A percentile compares a stretch with the other conserved stretches of the same genome.
Evolutionary conservation across 2,113 vertebrate genomes (phyloP).

Genomic region (Ceyx margarethae): DNA sequence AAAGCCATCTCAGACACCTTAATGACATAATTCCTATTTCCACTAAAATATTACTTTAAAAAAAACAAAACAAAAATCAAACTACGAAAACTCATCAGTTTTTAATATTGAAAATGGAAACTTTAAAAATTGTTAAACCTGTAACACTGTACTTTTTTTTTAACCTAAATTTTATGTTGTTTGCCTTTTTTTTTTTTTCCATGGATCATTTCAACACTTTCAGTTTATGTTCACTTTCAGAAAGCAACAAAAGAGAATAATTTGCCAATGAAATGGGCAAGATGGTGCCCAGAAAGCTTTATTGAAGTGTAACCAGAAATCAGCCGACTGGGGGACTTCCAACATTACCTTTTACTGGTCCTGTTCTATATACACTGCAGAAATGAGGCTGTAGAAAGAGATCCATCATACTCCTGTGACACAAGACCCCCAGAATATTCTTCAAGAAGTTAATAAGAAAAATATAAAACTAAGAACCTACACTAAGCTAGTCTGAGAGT

Average conservation of each 20-base stretch:
- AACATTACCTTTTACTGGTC: background rate
- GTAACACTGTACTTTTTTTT: rapidly evolving
- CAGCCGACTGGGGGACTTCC: background rate
- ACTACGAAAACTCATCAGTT: background rate
- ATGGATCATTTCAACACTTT: background rate
- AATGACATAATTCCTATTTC: background rate
- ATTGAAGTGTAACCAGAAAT: background rate
- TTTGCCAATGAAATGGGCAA: background rate
- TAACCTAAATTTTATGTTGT: background rate
- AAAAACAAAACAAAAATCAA: too few relatives aligned
- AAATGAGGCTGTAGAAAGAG: background rate
- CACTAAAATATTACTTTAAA: background rate
- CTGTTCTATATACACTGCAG: background rate
- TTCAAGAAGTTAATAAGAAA: background rate
- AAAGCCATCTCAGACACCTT: background rate
- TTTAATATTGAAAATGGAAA: background rate
- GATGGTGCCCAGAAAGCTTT: background rate
- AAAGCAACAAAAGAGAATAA: background rate
- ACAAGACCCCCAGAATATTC: background rate
- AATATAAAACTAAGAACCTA: background rate
- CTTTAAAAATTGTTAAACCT: background rate
- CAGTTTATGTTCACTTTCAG: background rate
- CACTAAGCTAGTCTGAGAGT: background rate
- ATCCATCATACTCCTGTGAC: background rate
- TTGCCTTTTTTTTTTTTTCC: background rate